A percentile compares a stretch with the other conserved stretches of the same genome.
These are phyloP conservation scores for Drosophila erecta DNA, from an alignment of 1,140 invertebrate species.

Conservation along the genomic window DNA sequence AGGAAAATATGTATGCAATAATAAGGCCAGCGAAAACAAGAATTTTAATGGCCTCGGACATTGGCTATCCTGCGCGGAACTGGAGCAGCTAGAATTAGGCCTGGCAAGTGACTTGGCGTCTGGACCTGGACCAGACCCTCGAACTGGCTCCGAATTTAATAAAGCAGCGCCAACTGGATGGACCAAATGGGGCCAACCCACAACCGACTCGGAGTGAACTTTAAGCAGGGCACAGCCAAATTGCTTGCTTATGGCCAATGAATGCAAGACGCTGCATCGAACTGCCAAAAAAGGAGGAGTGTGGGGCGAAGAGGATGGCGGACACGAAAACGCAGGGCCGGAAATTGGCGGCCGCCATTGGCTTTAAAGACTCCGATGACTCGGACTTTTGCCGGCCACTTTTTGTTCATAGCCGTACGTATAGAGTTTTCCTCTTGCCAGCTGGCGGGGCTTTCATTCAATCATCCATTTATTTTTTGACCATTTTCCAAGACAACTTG, in stretches of 20 bases:
- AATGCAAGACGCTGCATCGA: conserved; percentile 70
- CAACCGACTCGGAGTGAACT: conserved; percentile 65
- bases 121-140: background rate
- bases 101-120: conserved; percentile 73
- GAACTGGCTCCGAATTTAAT: conserved; percentile 55
- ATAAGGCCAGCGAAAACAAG: conserved; percentile 73
- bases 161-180: conserved; percentile 53
- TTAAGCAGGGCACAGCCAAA: conserved; percentile 66
- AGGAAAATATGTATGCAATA: conserved; percentile 71
- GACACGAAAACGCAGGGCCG: conserved; percentile 42
- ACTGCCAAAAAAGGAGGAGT: conserved; percentile 38
- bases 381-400: conserved; percentile 75
- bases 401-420: conserved; percentile 30
- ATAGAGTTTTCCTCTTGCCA: conserved; percentile 66
- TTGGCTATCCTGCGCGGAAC: conserved; percentile 46
- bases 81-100: conserved; percentile 71
- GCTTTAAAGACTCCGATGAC: conserved; percentile 79
- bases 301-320: background rate
- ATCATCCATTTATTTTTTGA: conserved; percentile 83
- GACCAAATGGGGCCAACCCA: conserved; percentile 68
- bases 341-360: conserved; percentile 79
- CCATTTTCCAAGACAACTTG: conserved; percentile 82
- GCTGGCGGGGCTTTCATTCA: conserved; percentile 82
- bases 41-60: conserved; percentile 65
- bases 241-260: conserved; percentile 78